These are phyloP conservation scores for Radopholus similis DNA, from an alignment of 1,140 invertebrate genomes.

Conservation along the genomic window DNA sequence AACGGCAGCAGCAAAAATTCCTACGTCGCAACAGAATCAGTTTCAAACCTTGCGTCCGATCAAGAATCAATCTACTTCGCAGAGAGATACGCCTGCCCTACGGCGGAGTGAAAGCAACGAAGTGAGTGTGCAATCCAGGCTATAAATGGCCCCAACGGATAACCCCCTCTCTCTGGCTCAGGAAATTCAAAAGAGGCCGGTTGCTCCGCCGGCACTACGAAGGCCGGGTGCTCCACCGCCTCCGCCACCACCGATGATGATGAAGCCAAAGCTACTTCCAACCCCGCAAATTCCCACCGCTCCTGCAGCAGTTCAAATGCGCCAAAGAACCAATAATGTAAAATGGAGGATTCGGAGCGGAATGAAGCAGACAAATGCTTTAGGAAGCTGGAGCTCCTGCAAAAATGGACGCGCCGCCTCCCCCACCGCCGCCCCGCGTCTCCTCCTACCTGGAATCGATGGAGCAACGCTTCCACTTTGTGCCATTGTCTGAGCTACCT, in stretches of 20 bases:
- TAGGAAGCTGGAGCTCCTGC: too few relatives aligned
- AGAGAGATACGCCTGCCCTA: background rate
- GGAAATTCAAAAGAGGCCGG: slow-evolving; percentile 2
- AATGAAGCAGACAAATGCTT: too few relatives aligned
- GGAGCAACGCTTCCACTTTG: slow-evolving; percentile 37
- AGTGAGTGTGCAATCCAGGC: too few relatives aligned
- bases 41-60: slow-evolving; percentile 20
- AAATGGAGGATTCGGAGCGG: too few relatives aligned
- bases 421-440: slow-evolving; percentile 29
- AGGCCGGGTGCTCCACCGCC: slow-evolving; percentile 26
- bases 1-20: background rate
- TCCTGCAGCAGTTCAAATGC: too few relatives aligned
- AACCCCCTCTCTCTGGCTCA: background rate
- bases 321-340: too few relatives aligned
- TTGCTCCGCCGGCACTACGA: background rate
- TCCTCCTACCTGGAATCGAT: slow-evolving; percentile 42
- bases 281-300: background rate
- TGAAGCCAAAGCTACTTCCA: background rate
- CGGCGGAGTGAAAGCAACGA: slow-evolving; percentile 18
- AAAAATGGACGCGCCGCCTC: too few relatives aligned
- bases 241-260: slow-evolving; percentile 4
- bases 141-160: too few relatives aligned
- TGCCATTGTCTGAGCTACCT: slow-evolving; percentile 31
- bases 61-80: slow-evolving; percentile 2
- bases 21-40: slow-evolving; percentile 13